Conservation (phyloP, 1,140 invertebrate species). For the Drosophila watanabei region DNA sequence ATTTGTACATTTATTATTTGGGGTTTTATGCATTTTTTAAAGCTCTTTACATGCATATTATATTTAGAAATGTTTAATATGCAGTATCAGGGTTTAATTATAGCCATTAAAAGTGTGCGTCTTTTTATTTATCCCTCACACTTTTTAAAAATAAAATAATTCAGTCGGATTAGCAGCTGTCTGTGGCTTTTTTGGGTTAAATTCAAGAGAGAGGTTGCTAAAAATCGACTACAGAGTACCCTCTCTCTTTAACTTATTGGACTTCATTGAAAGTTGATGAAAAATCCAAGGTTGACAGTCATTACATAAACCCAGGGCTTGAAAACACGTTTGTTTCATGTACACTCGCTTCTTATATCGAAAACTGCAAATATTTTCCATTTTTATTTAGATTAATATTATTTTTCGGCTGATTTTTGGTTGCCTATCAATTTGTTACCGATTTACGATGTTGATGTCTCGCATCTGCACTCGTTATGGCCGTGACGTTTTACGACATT, state of each 20-base stretch:
- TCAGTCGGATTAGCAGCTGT: conserved; percentile 6
- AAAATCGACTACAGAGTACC: not conserved
- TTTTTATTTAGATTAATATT: no score
- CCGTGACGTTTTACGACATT: conserved; percentile 61
- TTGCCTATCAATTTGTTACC: conserved; percentile 60
- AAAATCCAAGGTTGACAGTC: not conserved
- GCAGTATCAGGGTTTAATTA: not conserved
- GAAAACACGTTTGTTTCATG: not conserved
- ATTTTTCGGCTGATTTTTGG: conserved; percentile 23
- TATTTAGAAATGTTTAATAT: conserved; percentile 3
- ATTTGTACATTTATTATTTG: not conserved
- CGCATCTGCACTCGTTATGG: conserved; percentile 2
- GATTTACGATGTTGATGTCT: conserved; percentile 51
- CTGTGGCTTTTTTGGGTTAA: not conserved
- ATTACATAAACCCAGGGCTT: not conserved
- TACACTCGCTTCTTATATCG: not conserved
- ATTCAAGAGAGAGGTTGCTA: not conserved
- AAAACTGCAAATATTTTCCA: not conserved
- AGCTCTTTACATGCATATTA: not conserved
- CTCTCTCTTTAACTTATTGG: not conserved
- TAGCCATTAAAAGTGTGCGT: conserved; percentile 4
- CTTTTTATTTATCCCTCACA: conserved; percentile 3
- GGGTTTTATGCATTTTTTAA: not conserved
- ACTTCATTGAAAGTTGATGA: not conserved
- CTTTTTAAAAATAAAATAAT: conserved; percentile 1